Conservation (phyloP, 1,140 invertebrate genomes). For the Diabrotica undecimpunctata region DNA sequence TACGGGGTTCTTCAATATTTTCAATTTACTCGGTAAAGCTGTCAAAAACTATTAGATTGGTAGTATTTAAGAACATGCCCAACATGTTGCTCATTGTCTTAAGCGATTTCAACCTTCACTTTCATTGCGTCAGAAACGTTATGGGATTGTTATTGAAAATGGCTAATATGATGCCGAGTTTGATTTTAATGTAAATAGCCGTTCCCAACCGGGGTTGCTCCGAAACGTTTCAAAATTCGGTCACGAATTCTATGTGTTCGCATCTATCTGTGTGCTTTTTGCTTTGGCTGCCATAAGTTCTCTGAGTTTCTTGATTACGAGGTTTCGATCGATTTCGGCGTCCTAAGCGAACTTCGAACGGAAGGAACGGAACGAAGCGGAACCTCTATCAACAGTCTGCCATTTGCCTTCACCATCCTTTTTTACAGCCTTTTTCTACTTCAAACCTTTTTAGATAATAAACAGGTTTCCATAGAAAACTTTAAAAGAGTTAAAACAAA, state of each 20-base stretch:
- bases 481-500: too few species aligned
- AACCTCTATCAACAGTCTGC: slow-evolving; percentile 82
- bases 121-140: slow-evolving; percentile 97
- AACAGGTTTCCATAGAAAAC: too few species aligned
- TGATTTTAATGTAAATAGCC: slow-evolving; percentile 86
- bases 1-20: slow-evolving; percentile 74
- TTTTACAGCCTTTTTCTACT: slow-evolving; percentile 50
- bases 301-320: slow-evolving; percentile 89
- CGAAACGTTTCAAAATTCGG: slow-evolving; percentile 83
- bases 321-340: slow-evolving; percentile 87
- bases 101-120: slow-evolving; percentile 76
- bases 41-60: slow-evolving; percentile 77
- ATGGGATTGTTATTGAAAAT: slow-evolving; percentile 99
- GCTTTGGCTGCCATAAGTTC: slow-evolving; percentile 92
- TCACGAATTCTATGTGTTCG: slow-evolving; percentile 88
- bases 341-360: slow-evolving; percentile 98
- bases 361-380: slow-evolving; percentile 62
- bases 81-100: slow-evolving; percentile 74
- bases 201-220: slow-evolving; percentile 83
- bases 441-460: slow-evolving; percentile 61
- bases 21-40: slow-evolving; percentile 87
- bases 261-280: slow-evolving; percentile 90
- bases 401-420: slow-evolving; percentile 73
- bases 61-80: slow-evolving; percentile 62
- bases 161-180: slow-evolving; percentile 89